These are phyloP conservation scores for Drosophila sp. DNA, from an alignment of 1,140 invertebrate genomes.

Conservation along the genomic window DNA sequence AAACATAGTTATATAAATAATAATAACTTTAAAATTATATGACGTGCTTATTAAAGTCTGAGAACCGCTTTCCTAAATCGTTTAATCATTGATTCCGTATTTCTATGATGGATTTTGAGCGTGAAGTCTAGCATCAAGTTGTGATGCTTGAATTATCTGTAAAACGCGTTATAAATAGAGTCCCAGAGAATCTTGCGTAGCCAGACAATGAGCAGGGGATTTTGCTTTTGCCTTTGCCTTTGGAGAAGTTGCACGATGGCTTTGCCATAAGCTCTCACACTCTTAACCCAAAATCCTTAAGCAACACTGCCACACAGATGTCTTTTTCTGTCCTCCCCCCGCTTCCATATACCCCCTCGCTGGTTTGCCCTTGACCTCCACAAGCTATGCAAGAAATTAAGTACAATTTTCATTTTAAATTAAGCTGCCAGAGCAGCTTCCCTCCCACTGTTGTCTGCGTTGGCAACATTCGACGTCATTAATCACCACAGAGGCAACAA, in stretches of 20 bases:
- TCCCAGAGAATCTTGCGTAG: slow-evolving; percentile 1
- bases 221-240: slow-evolving; percentile 2
- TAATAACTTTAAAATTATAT: too few relatives aligned
- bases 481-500: slow-evolving; percentile 73
- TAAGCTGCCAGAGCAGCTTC: slow-evolving; percentile 66
- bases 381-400: slow-evolving; percentile 69
- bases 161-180: slow-evolving; percentile 42
- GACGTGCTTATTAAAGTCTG: not conserved
- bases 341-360: not conserved
- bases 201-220: slow-evolving; percentile 36
- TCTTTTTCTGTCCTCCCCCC: not conserved
- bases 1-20: too few relatives aligned
- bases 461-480: slow-evolving; percentile 74
- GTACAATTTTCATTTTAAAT: slow-evolving; percentile 83
- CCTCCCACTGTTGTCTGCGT: slow-evolving; percentile 16
- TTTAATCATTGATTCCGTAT: slow-evolving; percentile 18
- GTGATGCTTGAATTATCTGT: slow-evolving; percentile 19
- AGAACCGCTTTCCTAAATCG: not conserved
- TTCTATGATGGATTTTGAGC: slow-evolving; percentile 19
- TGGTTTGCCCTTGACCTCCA: not conserved
- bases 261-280: slow-evolving; percentile 44
- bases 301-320: slow-evolving; percentile 32
- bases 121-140: slow-evolving; percentile 4
- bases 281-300: slow-evolving; percentile 12
- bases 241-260: slow-evolving; percentile 23